phyloP scores from a whole-genome alignment of 1,140 invertebrate genomes.

The Gryon sp. region DNA sequence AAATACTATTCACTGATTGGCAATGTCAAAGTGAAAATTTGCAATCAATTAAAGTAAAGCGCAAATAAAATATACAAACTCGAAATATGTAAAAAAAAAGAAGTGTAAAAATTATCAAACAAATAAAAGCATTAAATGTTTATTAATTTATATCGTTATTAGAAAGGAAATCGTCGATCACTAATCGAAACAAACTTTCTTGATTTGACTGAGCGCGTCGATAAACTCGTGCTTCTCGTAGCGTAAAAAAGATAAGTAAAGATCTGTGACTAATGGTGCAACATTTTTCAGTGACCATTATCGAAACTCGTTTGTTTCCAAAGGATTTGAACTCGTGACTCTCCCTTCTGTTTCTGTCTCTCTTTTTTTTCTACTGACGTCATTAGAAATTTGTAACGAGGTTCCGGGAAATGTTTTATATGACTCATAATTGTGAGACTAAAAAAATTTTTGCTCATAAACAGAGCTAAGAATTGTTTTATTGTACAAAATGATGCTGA shows the following conservation, averaged over 20 bases:
- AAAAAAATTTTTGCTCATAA: slow-evolving; percentile 2
- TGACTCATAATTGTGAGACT: slow-evolving; percentile 13
- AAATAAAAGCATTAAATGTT: slow-evolving; percentile 31
- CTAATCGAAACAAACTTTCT: slow-evolving; percentile 59
- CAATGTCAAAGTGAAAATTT: slow-evolving; percentile 40
- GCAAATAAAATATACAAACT: slow-evolving; percentile 33
- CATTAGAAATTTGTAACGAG: slow-evolving; percentile 28
- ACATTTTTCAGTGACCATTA: slow-evolving; percentile 30
- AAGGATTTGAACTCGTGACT: slow-evolving; percentile 10
- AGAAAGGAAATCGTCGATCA: slow-evolving; percentile 60
- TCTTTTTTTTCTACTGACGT: slow-evolving; percentile 23
- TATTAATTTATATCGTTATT: slow-evolving; percentile 37
- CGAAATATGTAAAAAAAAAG: slow-evolving; percentile 33
- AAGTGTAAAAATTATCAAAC: slow-evolving; percentile 28
- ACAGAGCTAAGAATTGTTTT: background rate
- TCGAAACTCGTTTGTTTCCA: slow-evolving; percentile 49
- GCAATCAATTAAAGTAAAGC: slow-evolving; percentile 46
- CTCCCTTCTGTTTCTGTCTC: background rate
- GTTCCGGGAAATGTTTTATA: slow-evolving; percentile 32
- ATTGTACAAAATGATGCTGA: background rate
- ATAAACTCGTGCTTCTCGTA: slow-evolving; percentile 52
- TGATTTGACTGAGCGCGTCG: slow-evolving; percentile 46
- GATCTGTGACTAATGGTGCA: slow-evolving; percentile 31
- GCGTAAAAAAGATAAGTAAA: slow-evolving; percentile 48
- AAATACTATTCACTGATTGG: too few species aligned